Base-by-base conservation (phyloP, 2,888 invertebrate genomes). In the Endotricha flammealis region DNA sequence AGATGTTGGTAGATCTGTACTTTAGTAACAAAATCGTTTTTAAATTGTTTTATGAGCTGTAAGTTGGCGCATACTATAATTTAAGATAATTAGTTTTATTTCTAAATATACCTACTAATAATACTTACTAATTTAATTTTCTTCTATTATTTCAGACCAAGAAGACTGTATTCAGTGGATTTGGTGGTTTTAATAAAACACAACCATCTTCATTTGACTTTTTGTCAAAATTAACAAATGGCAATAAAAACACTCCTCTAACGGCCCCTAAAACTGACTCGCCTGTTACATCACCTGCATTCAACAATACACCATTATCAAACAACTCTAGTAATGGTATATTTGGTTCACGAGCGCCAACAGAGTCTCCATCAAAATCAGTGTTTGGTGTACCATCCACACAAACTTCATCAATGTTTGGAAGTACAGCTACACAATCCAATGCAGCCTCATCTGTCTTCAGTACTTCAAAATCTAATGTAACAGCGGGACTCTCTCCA, bases 81-180 rank as follows among this genome's bases (percentile, higher is more conserved):
- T n/a, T 22, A 9, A 28, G 10, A 9, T 10, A 7, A n/a, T 22
- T 8, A 3, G 7, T 22, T 9, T 13, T 13, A 6, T 12, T 28
- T 28, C 10, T n/a, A n/a, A n/a, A n/a, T n/a, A n/a, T n/a, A n/a
- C n/a, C n/a, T n/a, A n/a, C n/a, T n/a, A n/a, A n/a, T n/a, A n/a
- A n/a, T n/a, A n/a, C n/a, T n/a, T n/a, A n/a, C n/a, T n/a, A n/a
- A 27, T 23, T 27, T 29, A 12, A 24, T 23, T 28, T 25, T 42
- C 12, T 33, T 33, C 25, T 24, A 38, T 31, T 46, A 36, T 76
- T 85, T 40, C 78, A 86, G 85, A 39, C 55, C 6, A 81, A 81
- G 34, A 89, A 88, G 65, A 90, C 88, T 68, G 89, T 91, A 20
- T 94, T 94, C 66, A 90, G 91, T 60, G 88, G 89, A 29, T 94